These are phyloP conservation scores for Thripadectes ignobilis DNA, from an alignment of 2,797 vertebrate genomes.

Conservation along the genomic window DNA sequence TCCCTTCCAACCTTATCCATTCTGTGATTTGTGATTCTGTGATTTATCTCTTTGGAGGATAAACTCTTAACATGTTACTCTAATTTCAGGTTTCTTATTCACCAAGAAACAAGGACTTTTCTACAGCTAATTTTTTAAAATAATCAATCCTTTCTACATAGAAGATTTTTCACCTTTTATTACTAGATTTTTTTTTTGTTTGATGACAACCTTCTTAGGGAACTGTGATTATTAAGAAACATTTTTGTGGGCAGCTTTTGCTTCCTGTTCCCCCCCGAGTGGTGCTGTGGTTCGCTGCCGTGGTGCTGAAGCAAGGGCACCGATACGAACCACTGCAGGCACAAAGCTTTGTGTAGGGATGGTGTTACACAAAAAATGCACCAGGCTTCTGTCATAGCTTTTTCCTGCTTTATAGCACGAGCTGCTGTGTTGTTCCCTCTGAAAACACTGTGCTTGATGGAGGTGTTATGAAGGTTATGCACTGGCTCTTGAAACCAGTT, in stretches of 20 bases:
- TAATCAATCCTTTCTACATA: not conserved
- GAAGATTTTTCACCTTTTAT: not conserved
- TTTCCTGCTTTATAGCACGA: not conserved
- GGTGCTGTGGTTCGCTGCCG: not conserved
- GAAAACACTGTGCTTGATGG: not conserved
- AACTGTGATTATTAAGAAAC: not conserved
- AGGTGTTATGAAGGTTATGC: not conserved
- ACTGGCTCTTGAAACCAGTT: not conserved
- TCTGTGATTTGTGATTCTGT: not conserved
- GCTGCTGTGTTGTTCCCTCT: not conserved
- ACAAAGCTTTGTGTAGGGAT: not conserved
- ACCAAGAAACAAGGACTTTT: not conserved
- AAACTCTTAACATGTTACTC: not conserved
- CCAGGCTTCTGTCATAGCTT: not conserved
- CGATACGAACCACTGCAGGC: not conserved
- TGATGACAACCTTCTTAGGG: not conserved
- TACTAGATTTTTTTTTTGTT: not conserved
- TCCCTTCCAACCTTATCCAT: not conserved
- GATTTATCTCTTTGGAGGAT: not conserved
- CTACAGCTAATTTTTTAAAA: not conserved
- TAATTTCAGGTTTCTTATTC: not conserved
- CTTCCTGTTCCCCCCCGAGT: slow-evolving; percentile 34
- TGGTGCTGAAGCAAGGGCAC: not conserved
- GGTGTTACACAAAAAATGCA: slow-evolving; percentile 1
- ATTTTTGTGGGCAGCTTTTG: not conserved